phyloP scores from a whole-genome alignment of 2,888 invertebrate genomes.

The Pristionchus japonicus region DNA sequence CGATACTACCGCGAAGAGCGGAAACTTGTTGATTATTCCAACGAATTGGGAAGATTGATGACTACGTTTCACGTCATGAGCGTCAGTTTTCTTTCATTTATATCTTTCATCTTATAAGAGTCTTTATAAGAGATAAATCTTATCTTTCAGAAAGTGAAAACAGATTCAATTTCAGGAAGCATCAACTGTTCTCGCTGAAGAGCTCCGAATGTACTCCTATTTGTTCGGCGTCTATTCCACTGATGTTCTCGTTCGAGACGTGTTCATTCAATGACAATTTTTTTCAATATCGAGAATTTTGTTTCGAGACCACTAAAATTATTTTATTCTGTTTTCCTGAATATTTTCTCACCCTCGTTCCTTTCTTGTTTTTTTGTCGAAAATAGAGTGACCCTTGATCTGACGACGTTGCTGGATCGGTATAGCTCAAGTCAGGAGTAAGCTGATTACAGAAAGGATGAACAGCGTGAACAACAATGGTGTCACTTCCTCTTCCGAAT shows the following conservation, averaged over 20 bases:
- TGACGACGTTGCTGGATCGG: too few species aligned
- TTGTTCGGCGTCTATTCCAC: conserved; percentile 2
- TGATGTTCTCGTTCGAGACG: background rate
- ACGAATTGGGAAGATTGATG: background rate
- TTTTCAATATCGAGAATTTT: background rate
- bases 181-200: background rate
- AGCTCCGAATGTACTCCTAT: background rate
- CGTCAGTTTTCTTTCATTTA: background rate
- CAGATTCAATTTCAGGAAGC: background rate
- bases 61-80: background rate
- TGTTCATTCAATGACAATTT: background rate
- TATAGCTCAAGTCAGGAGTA: too few species aligned
- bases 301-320: too few species aligned
- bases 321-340: too few species aligned
- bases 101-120: background rate
- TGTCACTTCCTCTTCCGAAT: too few species aligned
- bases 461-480: too few species aligned
- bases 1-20: background rate
- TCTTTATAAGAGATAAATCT: background rate
- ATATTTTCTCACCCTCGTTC: too few species aligned
- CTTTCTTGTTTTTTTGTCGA: too few species aligned
- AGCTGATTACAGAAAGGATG: too few species aligned
- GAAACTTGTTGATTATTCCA: background rate
- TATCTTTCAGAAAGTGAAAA: background rate
- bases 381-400: too few species aligned